A percentile compares a stretch with the other conserved stretches of the same genome.
These are phyloP conservation scores for Caenorhabditis zanzibari DNA, from an alignment of 2,888 invertebrate species.

Conservation along the genomic window DNA sequence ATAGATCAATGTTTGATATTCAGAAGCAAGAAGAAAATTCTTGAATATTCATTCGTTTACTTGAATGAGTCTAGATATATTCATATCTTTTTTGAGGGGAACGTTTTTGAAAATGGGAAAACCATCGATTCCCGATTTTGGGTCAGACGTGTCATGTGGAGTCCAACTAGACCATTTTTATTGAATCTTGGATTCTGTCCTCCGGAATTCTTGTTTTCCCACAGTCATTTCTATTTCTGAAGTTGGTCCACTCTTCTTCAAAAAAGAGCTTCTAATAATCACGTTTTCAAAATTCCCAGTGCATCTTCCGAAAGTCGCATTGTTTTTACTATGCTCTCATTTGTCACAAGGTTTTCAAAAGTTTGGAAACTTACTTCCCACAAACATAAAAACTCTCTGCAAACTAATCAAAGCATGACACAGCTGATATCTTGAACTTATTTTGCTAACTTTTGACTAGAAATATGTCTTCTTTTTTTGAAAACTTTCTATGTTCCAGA, in stretches of 20 bases:
- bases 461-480: not conserved
- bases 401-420: not conserved
- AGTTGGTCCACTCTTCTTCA: not conserved
- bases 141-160: not conserved
- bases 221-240: slow-evolving; percentile 12
- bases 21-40: not conserved
- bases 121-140: no score
- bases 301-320: not conserved
- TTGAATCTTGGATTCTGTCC: not conserved
- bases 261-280: not conserved
- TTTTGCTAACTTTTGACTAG: not conserved
- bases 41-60: slow-evolving; percentile 8
- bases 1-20: slow-evolving; percentile 2
- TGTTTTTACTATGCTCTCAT: slow-evolving; percentile 2
- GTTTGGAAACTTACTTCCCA: not conserved
- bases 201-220: slow-evolving; percentile 4
- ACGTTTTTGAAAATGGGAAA: no score
- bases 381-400: not conserved
- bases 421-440: not conserved
- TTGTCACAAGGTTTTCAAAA: slow-evolving; percentile 10
- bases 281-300: not conserved
- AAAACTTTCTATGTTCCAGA: not conserved
- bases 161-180: not conserved
- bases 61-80: not conserved
- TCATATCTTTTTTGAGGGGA: not conserved